Percentiles rank a stretch among this genome's conserved stretches.
These are phyloP conservation scores for Colaptes auratus DNA, from an alignment of 2,113 vertebrate species.

Conservation along the genomic window DNA sequence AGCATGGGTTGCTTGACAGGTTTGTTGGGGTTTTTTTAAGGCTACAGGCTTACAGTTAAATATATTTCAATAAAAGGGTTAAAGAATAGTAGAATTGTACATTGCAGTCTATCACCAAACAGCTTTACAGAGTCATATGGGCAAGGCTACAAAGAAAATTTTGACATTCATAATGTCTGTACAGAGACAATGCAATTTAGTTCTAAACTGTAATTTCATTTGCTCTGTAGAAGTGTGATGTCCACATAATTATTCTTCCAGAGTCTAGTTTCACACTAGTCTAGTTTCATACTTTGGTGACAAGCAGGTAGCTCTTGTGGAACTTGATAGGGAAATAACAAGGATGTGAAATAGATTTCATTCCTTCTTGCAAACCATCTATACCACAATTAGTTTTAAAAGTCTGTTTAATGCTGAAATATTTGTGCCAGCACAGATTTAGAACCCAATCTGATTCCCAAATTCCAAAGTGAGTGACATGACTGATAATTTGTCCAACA, in stretches of 20 bases:
- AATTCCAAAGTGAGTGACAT: neutral
- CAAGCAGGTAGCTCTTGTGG: neutral
- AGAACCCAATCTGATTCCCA: neutral
- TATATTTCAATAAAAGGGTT: neutral
- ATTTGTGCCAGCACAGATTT: neutral
- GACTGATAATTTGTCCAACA: neutral
- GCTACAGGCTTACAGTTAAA: neutral
- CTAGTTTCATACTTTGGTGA: neutral
- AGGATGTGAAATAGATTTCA: neutral
- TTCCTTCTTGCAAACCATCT: neutral
- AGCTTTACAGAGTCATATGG: neutral
- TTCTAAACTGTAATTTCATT: neutral
- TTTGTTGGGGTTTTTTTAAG: neutral
- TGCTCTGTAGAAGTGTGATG: neutral
- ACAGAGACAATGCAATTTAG: neutral
- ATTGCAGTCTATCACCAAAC: neutral
- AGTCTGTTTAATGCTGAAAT: neutral
- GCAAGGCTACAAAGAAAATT: neutral
- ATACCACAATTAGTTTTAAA: neutral
- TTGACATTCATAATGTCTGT: neutral
- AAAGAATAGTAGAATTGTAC: neutral
- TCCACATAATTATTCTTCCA: neutral
- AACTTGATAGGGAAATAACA: neutral
- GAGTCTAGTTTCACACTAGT: neutral
- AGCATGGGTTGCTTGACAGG: neutral